Evolutionary conservation across 1,140 invertebrate species (phyloP).

Genomic region (Drosophila kohkoa): DNA sequence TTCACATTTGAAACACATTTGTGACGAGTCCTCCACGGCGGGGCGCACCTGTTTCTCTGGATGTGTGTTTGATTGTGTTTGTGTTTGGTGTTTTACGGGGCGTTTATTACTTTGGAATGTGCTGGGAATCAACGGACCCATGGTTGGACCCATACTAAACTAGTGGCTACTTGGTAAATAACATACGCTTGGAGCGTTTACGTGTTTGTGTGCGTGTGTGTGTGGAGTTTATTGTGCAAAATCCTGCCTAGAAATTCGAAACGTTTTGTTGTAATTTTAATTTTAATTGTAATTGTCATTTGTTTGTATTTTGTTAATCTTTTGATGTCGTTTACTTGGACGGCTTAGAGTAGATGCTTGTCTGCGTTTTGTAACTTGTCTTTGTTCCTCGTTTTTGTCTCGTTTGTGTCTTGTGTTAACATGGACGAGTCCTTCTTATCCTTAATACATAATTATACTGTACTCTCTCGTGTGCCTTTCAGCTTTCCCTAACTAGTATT

Average conservation of each 20-base stretch:
- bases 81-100: neutral
- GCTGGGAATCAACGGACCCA: slow-evolving; percentile 44
- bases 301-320: slow-evolving; percentile 14
- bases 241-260: slow-evolving; percentile 78
- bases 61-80: neutral
- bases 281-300: slow-evolving; percentile 6
- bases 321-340: slow-evolving; percentile 63
- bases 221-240: slow-evolving; percentile 34
- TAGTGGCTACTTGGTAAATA: slow-evolving; percentile 47
- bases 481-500: neutral
- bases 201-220: slow-evolving; percentile 14
- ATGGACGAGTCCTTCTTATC: slow-evolving; percentile 42
- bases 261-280: slow-evolving; percentile 38
- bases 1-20: slow-evolving; percentile 47
- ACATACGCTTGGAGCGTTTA: slow-evolving; percentile 44
- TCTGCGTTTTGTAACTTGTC: slow-evolving; percentile 61
- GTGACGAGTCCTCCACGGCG: slow-evolving; percentile 29
- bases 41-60: slow-evolving; percentile 34
- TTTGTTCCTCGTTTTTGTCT: slow-evolving; percentile 11
- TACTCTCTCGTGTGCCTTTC: neutral
- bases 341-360: slow-evolving; percentile 73
- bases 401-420: slow-evolving; percentile 50
- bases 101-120: slow-evolving; percentile 65
- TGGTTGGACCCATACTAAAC: slow-evolving; percentile 50
- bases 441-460: neutral